phyloP scores from a whole-genome alignment of 2,888 invertebrate genomes.

The Argynnis bischoffii region DNA sequence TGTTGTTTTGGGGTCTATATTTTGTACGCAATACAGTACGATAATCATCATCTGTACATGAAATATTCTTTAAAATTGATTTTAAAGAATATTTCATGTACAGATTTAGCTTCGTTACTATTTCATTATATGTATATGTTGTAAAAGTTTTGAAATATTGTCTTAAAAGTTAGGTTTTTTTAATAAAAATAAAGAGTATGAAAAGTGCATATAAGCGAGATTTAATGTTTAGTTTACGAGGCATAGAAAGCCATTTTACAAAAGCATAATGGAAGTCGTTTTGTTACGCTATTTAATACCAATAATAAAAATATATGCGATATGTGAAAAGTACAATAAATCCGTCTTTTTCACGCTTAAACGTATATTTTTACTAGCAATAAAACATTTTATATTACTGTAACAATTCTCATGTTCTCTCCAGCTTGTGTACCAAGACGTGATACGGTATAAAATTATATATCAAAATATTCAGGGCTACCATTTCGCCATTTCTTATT shows the following conservation, averaged over 20 bases:
- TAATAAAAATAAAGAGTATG: neutral
- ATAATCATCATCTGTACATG: too few species aligned
- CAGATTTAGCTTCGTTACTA: too few species aligned
- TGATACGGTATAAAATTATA: neutral
- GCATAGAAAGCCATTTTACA: neutral
- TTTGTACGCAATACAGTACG: too few species aligned
- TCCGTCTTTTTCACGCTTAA: constrained; percentile 11
- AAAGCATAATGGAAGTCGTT: neutral
- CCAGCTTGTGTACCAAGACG: constrained; percentile 3
- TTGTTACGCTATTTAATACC: constrained; percentile 7
- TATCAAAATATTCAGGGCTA: neutral
- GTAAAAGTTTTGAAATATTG: too few species aligned
- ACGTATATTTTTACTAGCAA: constrained; percentile 2
- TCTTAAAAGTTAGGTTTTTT: neutral
- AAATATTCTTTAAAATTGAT: too few species aligned
- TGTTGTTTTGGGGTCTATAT: too few species aligned
- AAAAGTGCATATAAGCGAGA: too few species aligned
- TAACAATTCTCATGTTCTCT: constrained; percentile 11
- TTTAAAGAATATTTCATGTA: too few species aligned
- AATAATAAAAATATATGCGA: constrained; percentile 5
- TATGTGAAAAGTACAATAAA: constrained; percentile 5
- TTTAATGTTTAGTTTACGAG: too few species aligned
- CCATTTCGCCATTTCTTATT: neutral
- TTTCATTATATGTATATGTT: too few species aligned
- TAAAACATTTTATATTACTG: constrained; percentile 14